Base-by-base conservation (phyloP, 2,888 invertebrate genomes). In the Minunthozetes semirufus region DNA sequence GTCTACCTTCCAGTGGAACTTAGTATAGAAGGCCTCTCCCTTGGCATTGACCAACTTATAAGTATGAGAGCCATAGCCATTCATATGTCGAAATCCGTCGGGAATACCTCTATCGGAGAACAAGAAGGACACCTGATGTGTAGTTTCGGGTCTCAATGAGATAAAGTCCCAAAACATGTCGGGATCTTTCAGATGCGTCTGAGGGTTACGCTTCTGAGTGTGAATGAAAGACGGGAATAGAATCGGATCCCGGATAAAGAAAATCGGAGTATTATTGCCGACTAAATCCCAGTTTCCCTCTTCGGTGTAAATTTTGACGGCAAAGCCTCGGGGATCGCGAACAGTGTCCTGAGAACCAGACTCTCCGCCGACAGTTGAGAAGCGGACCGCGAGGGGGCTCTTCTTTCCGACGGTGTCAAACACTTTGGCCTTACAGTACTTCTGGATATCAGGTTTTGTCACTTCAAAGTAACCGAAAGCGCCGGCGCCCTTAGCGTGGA, bases 131-230 rank as follows among this genome's bases (percentile, higher is more conserved):
- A 88, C 84, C 81, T 95, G 94, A 82, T 96, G 95, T 50, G 88
- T 88, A 0, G 90, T 87, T 84, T 96, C 96, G 0, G 94, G 93
- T 56, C 95, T 87, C 70, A 96, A 85, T 0, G 91, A 88, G 79
- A 94, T 87, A 82, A 96, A 96, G 83, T 96, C 96, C 95, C 96
- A 96, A 82, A 94, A 93, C 93, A 93, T 94, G 81, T 96, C 91
- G 1, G 91, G 85, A 84, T 96, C 95, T 86, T 93, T 94, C 61
- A 94, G 85, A 80, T 86, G 84, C n/a, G 86, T 87, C 19, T 81
- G 90, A 0, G 98, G 97, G 83, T 98, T 97, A 78, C 97, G 87
- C 83, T 97, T 98, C 82, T 96, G 96, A 0, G 95, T 93, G 83
- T 97, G 97, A 80, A 98, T 93, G 81, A 98, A 95, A 81, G 91